Evolutionary conservation across 2,888 invertebrate species (phyloP).

Genomic region (Drosophila borealis): DNA sequence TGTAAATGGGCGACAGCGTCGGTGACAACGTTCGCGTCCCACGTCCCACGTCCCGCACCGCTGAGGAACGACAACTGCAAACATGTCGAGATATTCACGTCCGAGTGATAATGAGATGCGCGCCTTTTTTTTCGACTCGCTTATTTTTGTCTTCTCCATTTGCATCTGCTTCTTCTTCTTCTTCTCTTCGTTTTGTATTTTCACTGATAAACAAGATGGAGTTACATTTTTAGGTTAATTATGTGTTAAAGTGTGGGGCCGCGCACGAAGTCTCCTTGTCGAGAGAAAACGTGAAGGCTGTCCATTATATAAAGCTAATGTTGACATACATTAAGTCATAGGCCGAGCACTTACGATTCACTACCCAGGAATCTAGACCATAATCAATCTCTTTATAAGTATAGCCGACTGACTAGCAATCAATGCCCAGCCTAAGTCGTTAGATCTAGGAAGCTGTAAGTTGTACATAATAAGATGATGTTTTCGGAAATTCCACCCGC

Average conservation of each 20-base stretch:
- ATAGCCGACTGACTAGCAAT: too few relatives aligned
- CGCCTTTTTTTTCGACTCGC: conserved; percentile 71
- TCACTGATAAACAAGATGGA: conserved; percentile 81
- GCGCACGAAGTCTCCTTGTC: conserved; percentile 42
- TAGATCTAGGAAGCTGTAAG: too few relatives aligned
- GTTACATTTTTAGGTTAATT: conserved; percentile 84
- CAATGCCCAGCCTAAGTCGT: too few relatives aligned
- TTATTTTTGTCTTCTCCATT: conserved; percentile 51
- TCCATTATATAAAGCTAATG: conserved; percentile 22
- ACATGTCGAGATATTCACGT: conserved; percentile 82
- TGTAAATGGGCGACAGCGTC: conserved; percentile 51
- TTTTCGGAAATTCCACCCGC: too few relatives aligned
- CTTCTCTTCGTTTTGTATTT: conserved; percentile 59
- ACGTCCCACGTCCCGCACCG: conserved; percentile 44
- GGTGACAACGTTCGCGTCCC: conserved; percentile 58
- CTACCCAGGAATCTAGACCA: background rate
- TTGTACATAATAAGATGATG: too few relatives aligned
- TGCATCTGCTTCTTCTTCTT: conserved; percentile 27
- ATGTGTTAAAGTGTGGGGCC: conserved; percentile 81
- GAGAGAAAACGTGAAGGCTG: conserved; percentile 40
- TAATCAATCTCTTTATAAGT: too few relatives aligned
- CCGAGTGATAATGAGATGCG: conserved; percentile 83
- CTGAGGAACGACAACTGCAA: conserved; percentile 73
- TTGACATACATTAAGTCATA: conserved; percentile 32
- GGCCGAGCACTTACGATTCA: conserved; percentile 1